Base-by-base conservation (phyloP, 2,113 vertebrate species). In the Turnix velox region DNA sequence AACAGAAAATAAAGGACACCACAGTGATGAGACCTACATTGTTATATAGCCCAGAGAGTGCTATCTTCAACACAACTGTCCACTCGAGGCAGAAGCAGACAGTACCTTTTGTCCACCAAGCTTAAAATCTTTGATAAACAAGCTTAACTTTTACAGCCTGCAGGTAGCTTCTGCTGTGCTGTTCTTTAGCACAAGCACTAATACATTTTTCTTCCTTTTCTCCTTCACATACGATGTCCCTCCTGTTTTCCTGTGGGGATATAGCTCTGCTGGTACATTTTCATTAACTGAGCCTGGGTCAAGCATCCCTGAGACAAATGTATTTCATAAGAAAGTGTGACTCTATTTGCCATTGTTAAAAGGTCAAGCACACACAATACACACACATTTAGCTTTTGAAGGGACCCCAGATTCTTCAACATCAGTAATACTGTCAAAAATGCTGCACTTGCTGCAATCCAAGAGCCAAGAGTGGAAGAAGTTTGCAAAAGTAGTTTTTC, bases 121-220 rank as follows among this genome's bases (percentile, higher is more conserved):
- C 16, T 54, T 4, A 2, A n/a, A 28, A n/a, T 28, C 33, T 62
- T 37, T 27, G 23, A 4, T 35, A 72, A 75, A 46, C n/a, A 42
- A 75, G 19, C 7, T 0, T 6, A 48, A 59, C 13, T 80, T 84
- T 15, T 14, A 45, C 23, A 78, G 49, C 6, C 42, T 35, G 31
- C 14, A 72, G 54, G 28, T 16, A 35, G 14, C 13, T 73, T 28
- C 33, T 84, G 45, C 57, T 51, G 4, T 10, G 4, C 71, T 78
- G 8, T 42, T 65, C 72, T 68, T 59, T 4, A 94, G 28, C 40
- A 78, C 82, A 55, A 79, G 33, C 5, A 6, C 28, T 31, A 84
- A 39, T 18, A 75, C 48, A 72, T 88, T 77, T 71, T 75, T 76
- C 82, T 75, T 58, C 42, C 75, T 96, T 92, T 93, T 96, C 85